Evolutionary conservation across 2,113 vertebrate genomes (phyloP).

Genomic region (Morone chrysops): DNA sequence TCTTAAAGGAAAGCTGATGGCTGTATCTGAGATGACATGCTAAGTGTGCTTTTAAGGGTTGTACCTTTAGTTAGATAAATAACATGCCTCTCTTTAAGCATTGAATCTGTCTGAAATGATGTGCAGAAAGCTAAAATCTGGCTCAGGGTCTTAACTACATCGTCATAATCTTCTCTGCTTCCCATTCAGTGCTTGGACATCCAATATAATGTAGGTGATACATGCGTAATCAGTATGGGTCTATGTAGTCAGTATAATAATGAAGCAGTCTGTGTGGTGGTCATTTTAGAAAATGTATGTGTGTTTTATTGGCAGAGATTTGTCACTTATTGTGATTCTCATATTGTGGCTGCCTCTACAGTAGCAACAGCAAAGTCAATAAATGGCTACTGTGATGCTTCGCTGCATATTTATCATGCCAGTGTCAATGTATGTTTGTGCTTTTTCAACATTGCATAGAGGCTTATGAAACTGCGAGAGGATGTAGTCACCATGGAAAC

Average conservation of each 20-base stretch:
- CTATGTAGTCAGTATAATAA: constrained; percentile 23
- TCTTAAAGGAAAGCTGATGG: constrained; percentile 5
- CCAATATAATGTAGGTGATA: background rate
- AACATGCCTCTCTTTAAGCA: background rate
- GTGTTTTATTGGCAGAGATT: background rate
- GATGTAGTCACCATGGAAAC: constrained; percentile 50
- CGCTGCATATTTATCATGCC: background rate
- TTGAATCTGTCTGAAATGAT: background rate
- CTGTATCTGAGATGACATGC: background rate
- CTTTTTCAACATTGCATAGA: constrained; percentile 10
- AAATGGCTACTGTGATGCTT: background rate
- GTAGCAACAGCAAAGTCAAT: background rate
- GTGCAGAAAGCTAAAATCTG: background rate
- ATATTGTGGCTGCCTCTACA: background rate
- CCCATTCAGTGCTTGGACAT: background rate
- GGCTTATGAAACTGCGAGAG: constrained; percentile 2
- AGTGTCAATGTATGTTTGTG: background rate
- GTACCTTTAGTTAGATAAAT: background rate
- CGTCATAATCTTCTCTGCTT: background rate
- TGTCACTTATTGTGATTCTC: background rate
- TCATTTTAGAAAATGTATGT: background rate
- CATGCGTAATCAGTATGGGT: background rate
- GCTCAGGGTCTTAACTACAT: background rate
- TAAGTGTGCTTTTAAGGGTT: background rate
- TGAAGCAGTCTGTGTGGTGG: too few species aligned